These are phyloP conservation scores for Barnardius zonarius DNA, from an alignment of 2,113 vertebrate genomes.

Conservation along the genomic window DNA sequence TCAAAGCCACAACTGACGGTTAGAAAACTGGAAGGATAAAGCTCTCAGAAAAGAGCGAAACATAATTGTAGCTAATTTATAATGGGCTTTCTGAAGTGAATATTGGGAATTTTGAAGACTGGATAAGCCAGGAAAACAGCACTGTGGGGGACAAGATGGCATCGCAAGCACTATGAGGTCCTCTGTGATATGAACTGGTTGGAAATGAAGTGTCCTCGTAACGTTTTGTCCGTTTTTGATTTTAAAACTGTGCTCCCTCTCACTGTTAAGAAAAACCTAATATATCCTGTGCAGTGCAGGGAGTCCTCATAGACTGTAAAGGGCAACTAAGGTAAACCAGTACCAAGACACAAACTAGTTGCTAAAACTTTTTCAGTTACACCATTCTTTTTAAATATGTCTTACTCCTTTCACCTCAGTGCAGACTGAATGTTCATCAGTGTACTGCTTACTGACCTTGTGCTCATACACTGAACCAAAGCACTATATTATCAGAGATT, in stretches of 20 bases:
- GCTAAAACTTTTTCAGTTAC: not conserved
- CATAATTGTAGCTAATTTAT: not conserved
- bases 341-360: not conserved
- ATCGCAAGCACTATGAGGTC: not conserved
- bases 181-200: not conserved
- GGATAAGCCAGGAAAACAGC: not conserved
- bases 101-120: not conserved
- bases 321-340: not conserved
- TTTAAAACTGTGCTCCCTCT: not conserved
- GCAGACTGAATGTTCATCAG: not conserved
- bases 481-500: not conserved
- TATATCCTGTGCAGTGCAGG: not conserved
- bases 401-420: not conserved
- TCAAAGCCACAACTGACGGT: not conserved
- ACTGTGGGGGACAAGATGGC: not conserved
- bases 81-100: not conserved
- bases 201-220: not conserved
- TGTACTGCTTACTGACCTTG: not conserved
- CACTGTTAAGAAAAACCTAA: not conserved
- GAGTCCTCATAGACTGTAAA: not conserved
- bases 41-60: not conserved
- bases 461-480: not conserved
- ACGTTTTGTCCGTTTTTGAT: not conserved
- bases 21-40: not conserved
- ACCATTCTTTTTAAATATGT: not conserved